phyloP scores from a whole-genome alignment of 64 coral and sea anemone genomes.

The Hydrozoanthus tunicans region DNA sequence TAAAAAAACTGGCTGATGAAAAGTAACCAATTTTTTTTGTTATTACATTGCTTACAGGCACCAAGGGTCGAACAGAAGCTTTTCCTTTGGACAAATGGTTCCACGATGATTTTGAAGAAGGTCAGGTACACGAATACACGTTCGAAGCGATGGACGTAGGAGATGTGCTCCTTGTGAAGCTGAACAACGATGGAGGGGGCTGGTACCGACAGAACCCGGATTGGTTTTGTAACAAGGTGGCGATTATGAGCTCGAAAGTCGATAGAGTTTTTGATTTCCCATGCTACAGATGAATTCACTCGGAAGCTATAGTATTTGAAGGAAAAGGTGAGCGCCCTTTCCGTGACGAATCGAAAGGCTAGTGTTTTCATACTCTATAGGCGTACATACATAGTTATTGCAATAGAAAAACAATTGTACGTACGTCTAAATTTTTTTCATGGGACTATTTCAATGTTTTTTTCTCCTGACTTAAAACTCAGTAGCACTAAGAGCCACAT shows the following conservation, averaged over 20 bases:
- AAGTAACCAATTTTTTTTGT: not conserved
- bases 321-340: constrained; percentile 35
- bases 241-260: constrained; percentile 48
- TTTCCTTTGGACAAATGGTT: constrained; percentile 64
- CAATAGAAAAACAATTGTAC: too few species aligned
- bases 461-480: too few species aligned
- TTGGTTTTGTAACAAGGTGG: constrained; percentile 71
- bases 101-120: constrained; percentile 70
- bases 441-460: too few species aligned
- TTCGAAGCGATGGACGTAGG: constrained; percentile 59
- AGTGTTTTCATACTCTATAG: too few species aligned
- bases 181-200: constrained; percentile 53
- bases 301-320: constrained; percentile 36
- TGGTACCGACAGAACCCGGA: constrained; percentile 11
- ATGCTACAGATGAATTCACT: constrained; percentile 54
- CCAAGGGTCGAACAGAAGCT: constrained; percentile 51
- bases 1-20: too few species aligned
- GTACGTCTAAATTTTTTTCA: too few species aligned
- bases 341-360: not conserved
- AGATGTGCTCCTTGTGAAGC: constrained; percentile 57
- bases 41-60: constrained; percentile 15
- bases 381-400: too few species aligned
- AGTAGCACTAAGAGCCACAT: too few species aligned
- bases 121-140: constrained; percentile 59
- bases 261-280: constrained; percentile 33